Evolutionary conservation across 2,888 invertebrate genomes (phyloP), one percentile per base, ranked within the genome.

Genomic region (Plebejus argus): DNA sequence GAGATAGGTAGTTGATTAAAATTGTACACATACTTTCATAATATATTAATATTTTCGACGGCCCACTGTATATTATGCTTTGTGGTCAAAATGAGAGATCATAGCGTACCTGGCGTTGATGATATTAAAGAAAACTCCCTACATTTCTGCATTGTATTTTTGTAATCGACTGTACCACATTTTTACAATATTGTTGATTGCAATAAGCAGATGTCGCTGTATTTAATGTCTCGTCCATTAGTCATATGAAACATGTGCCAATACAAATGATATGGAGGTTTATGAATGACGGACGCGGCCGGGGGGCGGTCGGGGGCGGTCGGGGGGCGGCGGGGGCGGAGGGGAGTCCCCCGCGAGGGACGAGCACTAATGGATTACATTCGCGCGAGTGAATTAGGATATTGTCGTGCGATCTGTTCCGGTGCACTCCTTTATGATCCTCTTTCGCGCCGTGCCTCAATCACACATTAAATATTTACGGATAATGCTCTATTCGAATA

Each of bases 351-450:
- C 77, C 77, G 78, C 80, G 82, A 81, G 80, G 82, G 84, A 86
- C 88, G 87, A 84, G 86, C 88, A 90, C 93, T 94, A 93, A 94
- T 94, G 94, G 93, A 94, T 94, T 94, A 94, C 93, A 91, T 89
- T 91, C 91, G 91, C 90, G 91, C 92, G 90, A 91, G 90, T 93
- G 93, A 93, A 94, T 94, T 93, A 94, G 93, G 93, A 94, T 93
- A 93, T 93, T 93, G 94, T 93, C 92, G 92, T 91, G 85, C 87
- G 89, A 92, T 92, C 90, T 90, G 91, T 93, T 93, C 91, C 92
- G 91, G 89, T 92, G 93, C 92, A 93, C 89, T 91, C 91, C 89
- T 91, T 89, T 89, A 90, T 74, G 74, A 74, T 88, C 85, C 86
- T 85, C 86, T 88, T 82, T 83, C 81, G 81, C 80, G 80, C 80